Evolutionary conservation across 2,888 invertebrate genomes (phyloP), one percentile per base, ranked within the genome.

Genomic region (Toxonevra muliebris): DNA sequence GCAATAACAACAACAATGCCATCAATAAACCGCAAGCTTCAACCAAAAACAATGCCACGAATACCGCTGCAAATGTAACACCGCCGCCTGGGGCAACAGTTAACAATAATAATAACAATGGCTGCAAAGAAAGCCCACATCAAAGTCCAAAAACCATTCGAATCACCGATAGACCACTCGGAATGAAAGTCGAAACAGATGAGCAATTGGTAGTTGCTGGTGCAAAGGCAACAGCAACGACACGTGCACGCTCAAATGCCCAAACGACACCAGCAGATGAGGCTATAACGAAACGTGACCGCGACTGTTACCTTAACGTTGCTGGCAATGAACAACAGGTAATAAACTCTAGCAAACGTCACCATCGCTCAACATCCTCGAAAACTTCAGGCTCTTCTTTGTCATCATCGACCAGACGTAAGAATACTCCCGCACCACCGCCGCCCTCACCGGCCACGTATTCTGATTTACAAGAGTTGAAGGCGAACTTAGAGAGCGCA

Each of bases 391-490:
- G 52, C 12, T 68, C 62, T 43, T 2, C 41, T 7, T 5, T 61
- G n/a, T 9, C 45, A 10, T 13, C 30, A 5, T 11, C 48, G 9
- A 40, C 60, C 0, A 73, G 79, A 0, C 76, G 79, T 12, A 81
- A 79, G 58, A 82, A 82, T 53, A 75, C 79, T 59, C 82, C 81
- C 3, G 80, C 82, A 4, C 80, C 82, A 13, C 81, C 80, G 11
- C 80, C 79, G 1, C 79, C 82, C 1, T 80, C 82, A 7, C 82
- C 80, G 1, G 79, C 81, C 3, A 82, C 82, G 1, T 81, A 81
- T 70, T 78, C 82, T 0, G 82, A 82, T 65, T 68, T 82, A 53
- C 80, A 82, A 43, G 81, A 81, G 69, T 64, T 81, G 5, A 81
- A 79, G 54, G 78, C 77, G 7, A 82, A 81, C 48, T 76, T 81